phyloP scores from a whole-genome alignment of 2,888 invertebrate genomes.

The Craniophora ligustri region DNA sequence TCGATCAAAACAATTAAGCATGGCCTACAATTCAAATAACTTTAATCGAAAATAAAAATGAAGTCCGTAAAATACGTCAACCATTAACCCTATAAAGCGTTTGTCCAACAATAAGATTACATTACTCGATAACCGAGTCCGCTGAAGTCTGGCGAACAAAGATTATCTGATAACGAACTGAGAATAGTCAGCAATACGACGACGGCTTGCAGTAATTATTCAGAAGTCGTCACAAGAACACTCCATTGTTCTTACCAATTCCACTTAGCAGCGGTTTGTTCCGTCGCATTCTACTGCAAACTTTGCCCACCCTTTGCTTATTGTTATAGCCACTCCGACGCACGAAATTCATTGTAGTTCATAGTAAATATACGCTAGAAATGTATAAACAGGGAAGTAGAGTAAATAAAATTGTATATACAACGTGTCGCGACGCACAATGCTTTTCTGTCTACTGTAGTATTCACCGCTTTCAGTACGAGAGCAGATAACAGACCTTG shows the following conservation, averaged over 20 bases:
- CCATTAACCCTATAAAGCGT: conserved; percentile 11
- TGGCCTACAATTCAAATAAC: too few species aligned
- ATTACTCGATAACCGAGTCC: conserved; percentile 39
- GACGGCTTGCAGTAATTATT: conserved; percentile 65
- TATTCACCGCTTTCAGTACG: conserved; percentile 14
- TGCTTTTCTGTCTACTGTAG: conserved; percentile 6
- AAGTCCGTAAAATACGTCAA: too few species aligned
- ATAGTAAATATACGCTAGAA: conserved; percentile 38
- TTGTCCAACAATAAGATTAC: conserved; percentile 26
- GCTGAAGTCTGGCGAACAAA: conserved; percentile 14
- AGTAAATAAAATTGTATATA: conserved; percentile 25
- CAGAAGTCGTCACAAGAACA: conserved; percentile 55
- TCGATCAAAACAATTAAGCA: too few species aligned
- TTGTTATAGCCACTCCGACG: conserved; percentile 33
- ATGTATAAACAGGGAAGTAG: conserved; percentile 28
- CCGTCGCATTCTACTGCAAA: conserved; percentile 49
- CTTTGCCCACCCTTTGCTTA: conserved; percentile 50
- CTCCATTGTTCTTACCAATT: conserved; percentile 61
- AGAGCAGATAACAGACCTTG: conserved; percentile 36
- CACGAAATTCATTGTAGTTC: conserved; percentile 39
- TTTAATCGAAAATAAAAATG: too few species aligned
- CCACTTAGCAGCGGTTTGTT: conserved; percentile 57
- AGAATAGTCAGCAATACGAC: conserved; percentile 49
- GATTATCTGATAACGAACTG: conserved; percentile 53
- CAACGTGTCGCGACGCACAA: conserved; percentile 19